Evolutionary conservation across 1,140 invertebrate genomes (phyloP), one percentile per base, ranked within the genome.

Genomic region (Ceratina australensis): DNA sequence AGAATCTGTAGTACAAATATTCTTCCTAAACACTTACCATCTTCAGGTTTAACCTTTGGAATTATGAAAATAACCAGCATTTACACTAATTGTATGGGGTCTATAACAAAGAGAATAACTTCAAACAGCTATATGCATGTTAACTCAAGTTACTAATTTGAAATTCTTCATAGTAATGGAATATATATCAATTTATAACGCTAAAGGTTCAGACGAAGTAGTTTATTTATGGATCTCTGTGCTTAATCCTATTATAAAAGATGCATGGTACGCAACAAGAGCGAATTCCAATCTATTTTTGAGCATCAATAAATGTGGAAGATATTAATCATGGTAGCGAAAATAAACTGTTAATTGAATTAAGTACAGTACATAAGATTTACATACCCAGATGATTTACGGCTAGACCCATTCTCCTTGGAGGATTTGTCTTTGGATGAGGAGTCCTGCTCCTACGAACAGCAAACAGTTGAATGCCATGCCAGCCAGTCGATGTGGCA

Each of bases 381-480:
- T 76, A 91, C 93, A 93, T 88, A 94, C 93, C 93, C 93, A 75
- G 93, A 93, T 16, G 90, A 88, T 87, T 92, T 92, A 65, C 93
- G 90, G 78, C 92, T 93, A 69, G 91, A 93, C 77, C 93, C 93
- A 92, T 94, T 94, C 88, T 94, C 94, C 89, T 92, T 94, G 78
- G 90, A 87, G 50, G 88, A 85, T 88, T 92, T 93, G 84, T 93
- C 93, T 91, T 93, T 93, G 88, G 91, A 87, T 69, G 86, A 87
- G 74, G 87, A 87, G 83, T 91, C 91, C 89, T 94, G 93, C 89
- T 94, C 93, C 94, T 94, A 94, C 92, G 93, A 94, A 94, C 93
- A 94, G 93, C 93, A 94, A 93, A 93, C 91, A 90, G 91, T 91
- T 92, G 92, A 92, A 91, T 92, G 91, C 92, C 92, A 93, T 93